A percentile compares a stretch with the other conserved stretches of the same genome.
Evolutionary conservation across 92 coral and sea anemone species (phyloP).

Genomic region (Meandrina meandrites): DNA sequence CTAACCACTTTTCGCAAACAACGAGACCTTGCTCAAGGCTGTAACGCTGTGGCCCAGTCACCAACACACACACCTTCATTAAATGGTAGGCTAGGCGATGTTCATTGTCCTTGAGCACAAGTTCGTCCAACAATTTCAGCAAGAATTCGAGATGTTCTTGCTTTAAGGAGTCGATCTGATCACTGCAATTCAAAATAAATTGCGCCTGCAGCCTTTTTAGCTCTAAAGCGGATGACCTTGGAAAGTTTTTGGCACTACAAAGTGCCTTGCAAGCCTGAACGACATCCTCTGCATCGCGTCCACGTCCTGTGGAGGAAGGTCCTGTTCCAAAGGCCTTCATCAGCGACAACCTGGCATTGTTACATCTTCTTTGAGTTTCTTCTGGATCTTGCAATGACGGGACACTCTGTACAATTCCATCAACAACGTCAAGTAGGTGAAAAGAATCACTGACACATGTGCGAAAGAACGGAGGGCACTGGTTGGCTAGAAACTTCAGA

Average conservation of each 20-base stretch:
- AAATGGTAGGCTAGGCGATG: conserved; percentile 58
- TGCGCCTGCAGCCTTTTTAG: conserved; percentile 77
- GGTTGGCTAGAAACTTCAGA: conserved; percentile 52
- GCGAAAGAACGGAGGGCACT: conserved; percentile 76
- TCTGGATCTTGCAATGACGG: conserved; percentile 68
- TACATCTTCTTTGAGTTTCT: conserved; percentile 58
- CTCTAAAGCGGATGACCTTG: conserved; percentile 59
- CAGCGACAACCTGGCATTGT: conserved; percentile 59
- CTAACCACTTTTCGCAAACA: conserved; percentile 70
- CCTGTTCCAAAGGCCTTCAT: conserved; percentile 52
- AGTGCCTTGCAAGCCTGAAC: conserved; percentile 64
- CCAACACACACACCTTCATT: conserved; percentile 69
- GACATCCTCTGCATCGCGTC: conserved; percentile 58
- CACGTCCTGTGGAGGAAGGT: background rate
- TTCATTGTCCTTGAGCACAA: conserved; percentile 64
- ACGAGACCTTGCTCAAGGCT: conserved; percentile 71
- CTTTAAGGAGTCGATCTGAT: conserved; percentile 49
- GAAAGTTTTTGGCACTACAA: conserved; percentile 62
- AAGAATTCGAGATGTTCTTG: conserved; percentile 48
- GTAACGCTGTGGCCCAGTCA: conserved; percentile 62
- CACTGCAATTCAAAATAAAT: conserved; percentile 55
- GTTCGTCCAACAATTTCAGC: conserved; percentile 64
- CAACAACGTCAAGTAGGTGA: conserved; percentile 73
- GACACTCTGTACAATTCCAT: conserved; percentile 64
- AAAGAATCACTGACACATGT: conserved; percentile 79